Percentiles rank a stretch among this genome's conserved stretches.
Evolutionary conservation across 2,113 vertebrate species (phyloP).

Genomic region (Sakesphorus luctuosus): DNA sequence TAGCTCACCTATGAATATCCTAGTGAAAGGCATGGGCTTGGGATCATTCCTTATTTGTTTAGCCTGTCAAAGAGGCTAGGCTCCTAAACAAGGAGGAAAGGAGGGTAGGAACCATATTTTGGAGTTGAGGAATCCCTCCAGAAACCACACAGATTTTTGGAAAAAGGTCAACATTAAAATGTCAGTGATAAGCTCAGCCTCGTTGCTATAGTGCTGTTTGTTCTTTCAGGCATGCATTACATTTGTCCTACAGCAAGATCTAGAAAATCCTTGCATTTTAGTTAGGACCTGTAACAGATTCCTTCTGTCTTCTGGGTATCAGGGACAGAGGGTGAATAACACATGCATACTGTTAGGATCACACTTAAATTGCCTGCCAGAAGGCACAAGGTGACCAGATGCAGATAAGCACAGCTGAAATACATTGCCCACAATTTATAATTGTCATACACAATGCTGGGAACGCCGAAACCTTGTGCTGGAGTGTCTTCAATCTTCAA

Average conservation of each 20-base stretch:
- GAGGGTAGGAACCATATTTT: neutral
- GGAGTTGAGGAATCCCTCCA: neutral
- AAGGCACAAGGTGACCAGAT: slow-evolving; percentile 26
- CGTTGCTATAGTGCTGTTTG: neutral
- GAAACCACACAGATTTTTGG: neutral
- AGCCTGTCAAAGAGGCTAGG: no score
- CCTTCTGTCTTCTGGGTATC: neutral
- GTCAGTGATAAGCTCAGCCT: neutral
- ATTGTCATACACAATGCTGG: neutral
- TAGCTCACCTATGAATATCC: neutral
- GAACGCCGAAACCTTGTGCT: neutral
- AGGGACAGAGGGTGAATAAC: neutral
- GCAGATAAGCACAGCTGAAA: slow-evolving; percentile 13
- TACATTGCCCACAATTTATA: neutral
- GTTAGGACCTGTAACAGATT: neutral
- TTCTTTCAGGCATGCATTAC: neutral
- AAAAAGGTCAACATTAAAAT: neutral
- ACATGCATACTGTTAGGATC: neutral
- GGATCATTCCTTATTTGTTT: neutral
- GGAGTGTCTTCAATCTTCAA: neutral
- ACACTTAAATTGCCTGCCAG: neutral
- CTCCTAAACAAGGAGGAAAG: no score
- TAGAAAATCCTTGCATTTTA: neutral
- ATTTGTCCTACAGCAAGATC: neutral
- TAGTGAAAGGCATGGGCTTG: neutral